phyloP scores from a whole-genome alignment of 2,797 vertebrate species.

The Basileuterus tristriatus region DNA sequence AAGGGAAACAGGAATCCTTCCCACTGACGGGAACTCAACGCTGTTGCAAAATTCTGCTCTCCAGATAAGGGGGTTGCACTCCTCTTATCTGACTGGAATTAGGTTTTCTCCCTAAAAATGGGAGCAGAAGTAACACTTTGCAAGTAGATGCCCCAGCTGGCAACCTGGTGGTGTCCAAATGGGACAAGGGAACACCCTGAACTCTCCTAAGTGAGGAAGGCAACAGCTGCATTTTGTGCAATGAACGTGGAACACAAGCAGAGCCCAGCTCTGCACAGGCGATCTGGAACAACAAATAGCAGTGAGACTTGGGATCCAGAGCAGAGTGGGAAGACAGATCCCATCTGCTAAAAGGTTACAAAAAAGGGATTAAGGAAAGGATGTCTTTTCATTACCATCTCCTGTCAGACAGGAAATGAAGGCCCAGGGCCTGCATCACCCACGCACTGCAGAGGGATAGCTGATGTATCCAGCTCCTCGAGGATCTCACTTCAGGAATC shows the following conservation, averaged over 20 bases:
- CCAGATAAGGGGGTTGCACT: accelerated
- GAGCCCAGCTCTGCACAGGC: background rate
- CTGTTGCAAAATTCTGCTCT: background rate
- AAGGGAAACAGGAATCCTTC: background rate
- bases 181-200: background rate
- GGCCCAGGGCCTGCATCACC: conserved; percentile 52
- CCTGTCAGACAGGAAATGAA: conserved; percentile 54
- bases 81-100: background rate
- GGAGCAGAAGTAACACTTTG: background rate
- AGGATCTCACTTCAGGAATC: conserved; percentile 39
- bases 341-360: conserved; percentile 55
- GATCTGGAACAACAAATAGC: conserved; percentile 18
- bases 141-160: background rate
- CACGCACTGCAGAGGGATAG: conserved; percentile 23
- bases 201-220: background rate
- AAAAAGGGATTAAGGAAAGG: conserved; percentile 46
- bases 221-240: background rate
- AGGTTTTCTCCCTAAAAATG: background rate
- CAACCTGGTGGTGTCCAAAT: background rate
- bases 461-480: conserved; percentile 1
- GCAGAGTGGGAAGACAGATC: conserved; percentile 34
- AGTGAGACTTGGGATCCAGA: conserved; percentile 36
- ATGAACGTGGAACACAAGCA: background rate
- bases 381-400: conserved; percentile 39
- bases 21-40: accelerated